phyloP scores from a whole-genome alignment of 2,113 vertebrate species.

The Urocynchramus pylzowi region DNA sequence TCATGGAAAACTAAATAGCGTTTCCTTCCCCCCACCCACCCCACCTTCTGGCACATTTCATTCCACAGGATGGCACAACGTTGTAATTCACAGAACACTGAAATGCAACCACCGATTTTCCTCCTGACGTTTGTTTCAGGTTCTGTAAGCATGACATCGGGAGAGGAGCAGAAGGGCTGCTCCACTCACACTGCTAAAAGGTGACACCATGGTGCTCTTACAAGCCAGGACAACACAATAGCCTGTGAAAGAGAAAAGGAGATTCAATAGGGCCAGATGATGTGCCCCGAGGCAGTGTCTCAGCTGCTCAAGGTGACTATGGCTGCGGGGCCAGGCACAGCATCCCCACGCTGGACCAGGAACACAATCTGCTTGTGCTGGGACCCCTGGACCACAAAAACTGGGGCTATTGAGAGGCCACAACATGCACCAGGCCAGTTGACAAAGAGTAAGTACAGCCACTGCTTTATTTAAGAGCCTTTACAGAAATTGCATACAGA shows the following conservation, averaged over 20 bases:
- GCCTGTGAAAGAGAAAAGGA: background rate
- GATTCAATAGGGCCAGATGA: background rate
- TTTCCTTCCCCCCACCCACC: background rate
- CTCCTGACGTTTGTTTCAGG: background rate
- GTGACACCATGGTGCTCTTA: background rate
- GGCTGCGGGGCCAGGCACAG: background rate
- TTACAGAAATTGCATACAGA: background rate
- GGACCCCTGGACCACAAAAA: background rate
- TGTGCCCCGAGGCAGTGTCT: background rate
- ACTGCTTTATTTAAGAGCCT: background rate
- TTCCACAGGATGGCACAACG: background rate
- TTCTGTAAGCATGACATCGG: accelerated
- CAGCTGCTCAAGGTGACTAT: background rate
- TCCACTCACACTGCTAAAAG: background rate
- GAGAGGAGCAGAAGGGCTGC: background rate
- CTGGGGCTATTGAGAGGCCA: background rate
- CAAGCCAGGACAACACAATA: accelerated
- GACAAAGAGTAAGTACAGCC: background rate
- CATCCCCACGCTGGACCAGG: background rate
- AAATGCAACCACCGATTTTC: background rate
- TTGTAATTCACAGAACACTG: background rate
- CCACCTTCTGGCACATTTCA: accelerated
- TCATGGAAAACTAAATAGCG: background rate
- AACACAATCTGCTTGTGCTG: background rate
- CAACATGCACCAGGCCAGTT: background rate